Conservation (phyloP, 2,888 invertebrate species). For the Drosophila anceps region DNA sequence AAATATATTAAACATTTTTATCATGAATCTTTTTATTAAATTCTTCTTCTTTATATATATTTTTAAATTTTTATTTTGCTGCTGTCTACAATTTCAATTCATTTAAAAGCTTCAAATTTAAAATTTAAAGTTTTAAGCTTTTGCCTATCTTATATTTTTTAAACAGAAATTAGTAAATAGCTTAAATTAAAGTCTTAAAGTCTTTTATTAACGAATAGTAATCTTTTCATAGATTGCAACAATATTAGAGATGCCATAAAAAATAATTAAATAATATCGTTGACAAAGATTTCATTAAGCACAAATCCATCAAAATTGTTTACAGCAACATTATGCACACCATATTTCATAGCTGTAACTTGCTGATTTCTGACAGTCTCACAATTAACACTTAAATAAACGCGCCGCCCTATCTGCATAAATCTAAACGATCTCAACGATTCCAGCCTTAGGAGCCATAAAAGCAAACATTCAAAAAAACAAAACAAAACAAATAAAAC, state of each 20-base stretch:
- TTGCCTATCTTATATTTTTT: too few relatives aligned
- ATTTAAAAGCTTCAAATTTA: too few relatives aligned
- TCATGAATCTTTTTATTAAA: too few relatives aligned
- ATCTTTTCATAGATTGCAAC: too few relatives aligned
- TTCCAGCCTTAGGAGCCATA: constrained; percentile 31
- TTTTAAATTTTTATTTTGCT: too few relatives aligned
- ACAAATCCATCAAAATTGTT: constrained; percentile 1
- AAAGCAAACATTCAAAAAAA: constrained; percentile 32
- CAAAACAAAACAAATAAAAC: constrained; percentile 17
- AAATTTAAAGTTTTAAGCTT: too few relatives aligned
- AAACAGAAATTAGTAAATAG: too few relatives aligned
- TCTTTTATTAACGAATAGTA: too few relatives aligned
- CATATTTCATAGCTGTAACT: not conserved
- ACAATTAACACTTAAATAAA: constrained; percentile 19
- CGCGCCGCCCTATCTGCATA: constrained; percentile 21
- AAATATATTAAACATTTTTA: too few relatives aligned
- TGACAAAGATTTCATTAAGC: not conserved
- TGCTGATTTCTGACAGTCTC: constrained; percentile 14
- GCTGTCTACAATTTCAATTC: too few relatives aligned
- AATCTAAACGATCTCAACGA: constrained; percentile 41
- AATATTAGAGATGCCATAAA: not conserved
- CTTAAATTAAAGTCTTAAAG: too few relatives aligned
- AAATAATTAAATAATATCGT: not conserved
- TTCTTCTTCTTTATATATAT: too few relatives aligned
- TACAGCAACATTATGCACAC: not conserved